These are phyloP conservation scores for Clostera curtula DNA, from an alignment of 2,888 invertebrate genomes.

Conservation along the genomic window DNA sequence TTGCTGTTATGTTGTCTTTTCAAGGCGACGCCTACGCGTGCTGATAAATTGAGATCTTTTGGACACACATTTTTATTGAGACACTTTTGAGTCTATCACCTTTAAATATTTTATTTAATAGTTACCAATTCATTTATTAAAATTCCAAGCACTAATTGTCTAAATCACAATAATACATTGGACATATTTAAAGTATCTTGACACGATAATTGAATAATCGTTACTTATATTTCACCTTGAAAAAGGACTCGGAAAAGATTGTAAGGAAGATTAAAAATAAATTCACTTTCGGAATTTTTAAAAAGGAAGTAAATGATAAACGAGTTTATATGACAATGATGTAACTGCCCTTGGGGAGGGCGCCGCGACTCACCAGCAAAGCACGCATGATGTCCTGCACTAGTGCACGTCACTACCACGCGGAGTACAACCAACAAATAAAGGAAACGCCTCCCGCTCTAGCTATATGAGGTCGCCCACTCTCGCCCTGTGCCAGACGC, in stretches of 20 bases:
- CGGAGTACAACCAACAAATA: conserved; percentile 67
- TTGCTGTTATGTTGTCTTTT: conserved; percentile 3
- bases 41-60: no score
- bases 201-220: no score
- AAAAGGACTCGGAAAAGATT: conserved; percentile 9
- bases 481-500: conserved; percentile 65
- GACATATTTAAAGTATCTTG: no score
- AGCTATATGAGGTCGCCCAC: conserved; percentile 72
- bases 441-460: conserved; percentile 64
- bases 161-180: background rate
- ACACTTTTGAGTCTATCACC: no score
- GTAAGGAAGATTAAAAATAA: conserved; percentile 3
- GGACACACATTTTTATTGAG: no score
- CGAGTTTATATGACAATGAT: conserved; percentile 25
- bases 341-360: conserved; percentile 31
- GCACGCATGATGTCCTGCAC: conserved; percentile 60
- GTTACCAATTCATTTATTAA: no score
- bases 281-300: conserved; percentile 8
- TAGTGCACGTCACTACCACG: conserved; percentile 62
- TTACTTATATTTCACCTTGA: conserved; percentile 16
- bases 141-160: no score
- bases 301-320: conserved; percentile 11
- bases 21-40: no score
- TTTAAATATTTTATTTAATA: no score
- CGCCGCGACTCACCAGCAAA: conserved; percentile 57